Conservation (phyloP, 2,888 invertebrate species). For the Mystacides longicornis region DNA sequence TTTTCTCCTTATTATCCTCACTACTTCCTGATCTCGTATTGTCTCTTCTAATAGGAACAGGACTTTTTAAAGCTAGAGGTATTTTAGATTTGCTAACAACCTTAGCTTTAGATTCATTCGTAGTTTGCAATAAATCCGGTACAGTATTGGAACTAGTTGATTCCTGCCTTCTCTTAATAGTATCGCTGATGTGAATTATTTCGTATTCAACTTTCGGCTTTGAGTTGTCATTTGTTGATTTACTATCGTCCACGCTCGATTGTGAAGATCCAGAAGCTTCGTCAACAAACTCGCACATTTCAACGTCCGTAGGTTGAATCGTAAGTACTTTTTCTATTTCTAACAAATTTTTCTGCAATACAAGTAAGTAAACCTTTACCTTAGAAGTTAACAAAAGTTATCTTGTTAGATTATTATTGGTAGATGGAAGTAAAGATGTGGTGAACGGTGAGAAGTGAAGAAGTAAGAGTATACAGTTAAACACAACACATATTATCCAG, state of each 20-base stretch:
- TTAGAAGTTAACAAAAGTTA: not conserved
- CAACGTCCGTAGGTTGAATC: slow-evolving; percentile 8
- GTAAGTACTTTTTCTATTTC: slow-evolving; percentile 7
- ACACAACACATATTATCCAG: too few relatives aligned
- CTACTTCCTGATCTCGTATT: slow-evolving; percentile 34
- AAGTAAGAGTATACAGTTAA: not conserved
- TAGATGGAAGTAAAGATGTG: not conserved
- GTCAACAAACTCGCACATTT: slow-evolving; percentile 11
- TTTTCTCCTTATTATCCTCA: slow-evolving; percentile 27
- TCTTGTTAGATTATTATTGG: not conserved
- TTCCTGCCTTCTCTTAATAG: slow-evolving; percentile 53
- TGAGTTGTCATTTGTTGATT: not conserved
- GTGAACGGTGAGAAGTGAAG: not conserved
- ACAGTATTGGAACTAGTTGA: slow-evolving; percentile 36
- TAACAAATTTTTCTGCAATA: slow-evolving; percentile 16
- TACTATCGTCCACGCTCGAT: not conserved
- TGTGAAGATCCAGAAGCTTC: slow-evolving; percentile 10
- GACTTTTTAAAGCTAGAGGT: slow-evolving; percentile 41
- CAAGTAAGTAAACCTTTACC: slow-evolving; percentile 16
- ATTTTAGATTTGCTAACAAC: slow-evolving; percentile 41
- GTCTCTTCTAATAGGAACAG: slow-evolving; percentile 38
- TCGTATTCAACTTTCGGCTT: slow-evolving; percentile 43
- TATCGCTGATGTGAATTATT: slow-evolving; percentile 53
- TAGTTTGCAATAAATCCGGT: slow-evolving; percentile 37
- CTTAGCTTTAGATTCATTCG: slow-evolving; percentile 32